Evolutionary conservation across 1,140 invertebrate species (phyloP).

Genomic region (Wiebesia pumilae): DNA sequence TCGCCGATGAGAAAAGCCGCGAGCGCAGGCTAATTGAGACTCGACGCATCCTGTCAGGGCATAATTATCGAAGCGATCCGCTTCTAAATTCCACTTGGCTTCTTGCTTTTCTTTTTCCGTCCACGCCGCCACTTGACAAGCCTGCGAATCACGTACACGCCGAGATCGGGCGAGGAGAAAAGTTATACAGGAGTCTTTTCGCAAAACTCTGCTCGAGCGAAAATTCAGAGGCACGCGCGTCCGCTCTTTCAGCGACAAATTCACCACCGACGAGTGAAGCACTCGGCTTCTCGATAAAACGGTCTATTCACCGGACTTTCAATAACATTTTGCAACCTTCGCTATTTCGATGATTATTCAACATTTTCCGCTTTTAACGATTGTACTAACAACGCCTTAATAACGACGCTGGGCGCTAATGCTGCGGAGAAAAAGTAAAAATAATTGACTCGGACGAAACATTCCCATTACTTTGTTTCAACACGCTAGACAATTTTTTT

Average conservation of each 20-base stretch:
- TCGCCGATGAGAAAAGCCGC: slow-evolving; percentile 40
- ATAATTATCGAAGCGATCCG: slow-evolving; percentile 36
- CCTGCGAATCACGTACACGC: background rate
- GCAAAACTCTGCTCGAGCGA: too few species aligned
- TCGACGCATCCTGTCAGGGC: slow-evolving; percentile 41
- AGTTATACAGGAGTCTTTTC: too few species aligned
- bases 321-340: background rate
- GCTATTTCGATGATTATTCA: background rate
- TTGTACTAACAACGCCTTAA: background rate
- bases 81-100: slow-evolving; percentile 31
- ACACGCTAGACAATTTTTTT: slow-evolving; percentile 8
- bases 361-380: background rate
- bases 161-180: too few species aligned
- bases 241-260: too few species aligned
- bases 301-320: too few species aligned
- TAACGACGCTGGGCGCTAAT: background rate
- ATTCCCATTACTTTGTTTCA: slow-evolving; percentile 13
- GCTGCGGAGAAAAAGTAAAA: background rate
- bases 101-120: background rate
- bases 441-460: background rate
- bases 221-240: too few species aligned
- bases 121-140: background rate
- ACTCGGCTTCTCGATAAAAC: background rate
- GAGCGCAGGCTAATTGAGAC: slow-evolving; percentile 42
- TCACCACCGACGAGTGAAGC: too few species aligned